A percentile compares a stretch with the other conserved stretches of the same genome.
phyloP scores from a whole-genome alignment of 2,888 invertebrate genomes.

The Acanthoscelides obtectus region DNA sequence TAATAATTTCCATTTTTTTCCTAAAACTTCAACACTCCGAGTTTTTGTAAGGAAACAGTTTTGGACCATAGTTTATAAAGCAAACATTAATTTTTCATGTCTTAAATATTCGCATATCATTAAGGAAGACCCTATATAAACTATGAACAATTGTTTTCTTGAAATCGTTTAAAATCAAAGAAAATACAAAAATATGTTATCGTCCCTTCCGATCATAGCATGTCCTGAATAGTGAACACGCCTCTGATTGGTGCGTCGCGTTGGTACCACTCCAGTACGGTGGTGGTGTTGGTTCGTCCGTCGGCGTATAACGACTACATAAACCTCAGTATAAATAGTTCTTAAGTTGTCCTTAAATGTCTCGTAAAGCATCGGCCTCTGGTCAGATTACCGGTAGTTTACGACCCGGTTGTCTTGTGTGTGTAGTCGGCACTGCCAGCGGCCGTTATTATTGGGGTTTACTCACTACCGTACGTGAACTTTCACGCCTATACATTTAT shows the following conservation, averaged over 20 bases:
- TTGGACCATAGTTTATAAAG: too few relatives aligned
- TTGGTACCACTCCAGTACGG: background rate
- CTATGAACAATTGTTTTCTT: too few relatives aligned
- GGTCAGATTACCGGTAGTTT: slow-evolving; percentile 28
- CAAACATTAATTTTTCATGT: too few relatives aligned
- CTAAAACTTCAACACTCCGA: too few relatives aligned
- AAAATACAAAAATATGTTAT: too few relatives aligned
- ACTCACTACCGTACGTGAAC: background rate
- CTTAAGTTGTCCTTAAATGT: slow-evolving; percentile 34
- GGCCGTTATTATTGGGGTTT: background rate
- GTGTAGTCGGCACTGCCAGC: background rate
- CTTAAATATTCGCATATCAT: too few relatives aligned
- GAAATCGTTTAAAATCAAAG: too few relatives aligned
- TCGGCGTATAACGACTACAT: slow-evolving; percentile 31
- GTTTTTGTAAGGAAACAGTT: too few relatives aligned
- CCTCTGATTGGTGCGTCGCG: background rate
- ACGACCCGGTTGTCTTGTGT: slow-evolving; percentile 5
- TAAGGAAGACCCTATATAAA: too few relatives aligned
- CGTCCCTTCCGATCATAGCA: too few relatives aligned
- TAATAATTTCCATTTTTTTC: too few relatives aligned
- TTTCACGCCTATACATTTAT: background rate
- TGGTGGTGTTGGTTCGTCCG: slow-evolving; percentile 14
- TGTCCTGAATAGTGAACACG: background rate
- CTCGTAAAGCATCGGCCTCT: slow-evolving; percentile 32
- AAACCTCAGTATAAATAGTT: slow-evolving; percentile 36